Percentiles rank a stretch among this genome's conserved stretches.
Conservation (phyloP, 2,888 invertebrate genomes). For the Acrocyrtus sp. region DNA sequence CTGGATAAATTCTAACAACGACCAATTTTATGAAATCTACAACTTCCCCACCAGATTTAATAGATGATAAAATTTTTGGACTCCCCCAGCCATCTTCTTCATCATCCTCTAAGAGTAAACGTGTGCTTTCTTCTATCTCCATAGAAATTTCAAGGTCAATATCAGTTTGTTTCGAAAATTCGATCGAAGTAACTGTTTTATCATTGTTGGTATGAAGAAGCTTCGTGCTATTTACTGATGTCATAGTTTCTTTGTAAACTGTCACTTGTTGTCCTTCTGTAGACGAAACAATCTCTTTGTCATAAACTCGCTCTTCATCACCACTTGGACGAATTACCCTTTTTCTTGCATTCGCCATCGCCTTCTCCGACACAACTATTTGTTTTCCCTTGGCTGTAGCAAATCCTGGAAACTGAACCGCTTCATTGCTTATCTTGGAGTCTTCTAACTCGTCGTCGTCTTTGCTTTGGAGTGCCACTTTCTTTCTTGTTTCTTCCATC, state of each 20-base stretch:
- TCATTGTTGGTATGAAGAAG: not conserved
- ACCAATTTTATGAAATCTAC: not conserved
- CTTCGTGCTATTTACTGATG: not conserved
- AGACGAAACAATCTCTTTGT: not conserved
- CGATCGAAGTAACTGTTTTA: not conserved
- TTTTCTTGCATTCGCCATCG: not conserved
- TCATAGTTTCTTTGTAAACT: not conserved
- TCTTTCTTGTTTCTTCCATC: not conserved
- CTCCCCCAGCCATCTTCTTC: not conserved
- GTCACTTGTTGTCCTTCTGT: not conserved
- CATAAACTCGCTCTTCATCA: not conserved
- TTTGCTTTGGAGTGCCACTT: not conserved
- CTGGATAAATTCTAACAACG: slow-evolving; percentile 2
- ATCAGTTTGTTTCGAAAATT: not conserved
- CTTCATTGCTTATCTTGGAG: not conserved
- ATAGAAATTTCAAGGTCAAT: not conserved
- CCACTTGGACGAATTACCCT: not conserved
- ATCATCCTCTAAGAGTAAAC: slow-evolving; percentile 1
- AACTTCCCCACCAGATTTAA: not conserved
- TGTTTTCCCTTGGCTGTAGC: slow-evolving; percentile 5
- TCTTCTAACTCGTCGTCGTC: not conserved
- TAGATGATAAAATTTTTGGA: not conserved
- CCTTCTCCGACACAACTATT: not conserved
- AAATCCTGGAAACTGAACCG: not conserved
- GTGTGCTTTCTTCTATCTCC: slow-evolving; percentile 9